Percentiles rank a stretch among this genome's conserved stretches.
phyloP scores from a whole-genome alignment of 2,113 vertebrate species.

The Melanocharis versteri region DNA sequence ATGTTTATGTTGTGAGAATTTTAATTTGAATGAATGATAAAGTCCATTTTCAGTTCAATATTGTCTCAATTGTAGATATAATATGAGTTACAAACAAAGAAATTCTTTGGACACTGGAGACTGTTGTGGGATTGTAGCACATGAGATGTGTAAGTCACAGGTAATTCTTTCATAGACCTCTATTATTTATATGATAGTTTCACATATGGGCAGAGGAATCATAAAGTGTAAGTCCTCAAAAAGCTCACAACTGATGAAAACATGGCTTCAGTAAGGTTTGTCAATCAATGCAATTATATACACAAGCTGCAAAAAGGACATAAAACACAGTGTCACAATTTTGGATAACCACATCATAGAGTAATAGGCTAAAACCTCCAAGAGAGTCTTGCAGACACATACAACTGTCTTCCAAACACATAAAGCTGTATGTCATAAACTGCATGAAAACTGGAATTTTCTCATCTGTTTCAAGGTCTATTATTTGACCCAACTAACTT shows the following conservation, averaged over 20 bases:
- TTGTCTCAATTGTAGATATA: background rate
- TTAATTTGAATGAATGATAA: background rate
- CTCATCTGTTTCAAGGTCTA: background rate
- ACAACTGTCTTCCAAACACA: background rate
- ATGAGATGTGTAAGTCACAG: background rate
- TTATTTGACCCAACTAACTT: background rate
- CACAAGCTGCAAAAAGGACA: background rate
- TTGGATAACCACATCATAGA: background rate
- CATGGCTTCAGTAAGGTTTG: background rate
- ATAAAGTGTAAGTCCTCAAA: background rate
- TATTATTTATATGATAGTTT: background rate
- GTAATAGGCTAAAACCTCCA: background rate
- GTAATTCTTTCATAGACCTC: background rate
- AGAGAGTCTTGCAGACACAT: background rate
- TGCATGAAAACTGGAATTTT: background rate
- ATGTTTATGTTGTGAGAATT: background rate
- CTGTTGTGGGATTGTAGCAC: background rate
- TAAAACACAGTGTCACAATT: background rate
- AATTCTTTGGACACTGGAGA: background rate
- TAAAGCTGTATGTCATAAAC: background rate
- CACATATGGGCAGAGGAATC: background rate
- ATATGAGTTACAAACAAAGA: background rate
- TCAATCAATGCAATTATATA: background rate
- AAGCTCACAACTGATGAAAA: background rate
- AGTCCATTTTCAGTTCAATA: background rate